Evolutionary conservation across 1,140 invertebrate species (phyloP), one percentile per base, ranked within the genome.

Genomic region (Ditylenchus dipsaci): DNA sequence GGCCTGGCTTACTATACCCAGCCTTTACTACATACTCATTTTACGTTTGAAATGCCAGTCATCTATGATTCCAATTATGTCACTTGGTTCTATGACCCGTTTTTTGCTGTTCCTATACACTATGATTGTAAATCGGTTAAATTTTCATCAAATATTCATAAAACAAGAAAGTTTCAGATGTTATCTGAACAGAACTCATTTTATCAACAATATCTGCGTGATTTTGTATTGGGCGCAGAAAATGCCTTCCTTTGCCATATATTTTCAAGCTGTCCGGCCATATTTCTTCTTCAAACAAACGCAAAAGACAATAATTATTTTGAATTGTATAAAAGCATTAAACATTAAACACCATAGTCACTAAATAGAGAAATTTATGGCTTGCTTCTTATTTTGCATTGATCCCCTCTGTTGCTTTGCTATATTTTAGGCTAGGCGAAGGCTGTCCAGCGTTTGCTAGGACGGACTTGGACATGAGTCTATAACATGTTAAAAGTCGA

Each of bases 81-180:
- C 33, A 67, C 69, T 15, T 53, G 47, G 49, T 71, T 71, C 29
- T 71, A 74, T 29, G 69, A 71, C 33, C 69, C 69, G 30, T 71
- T 62, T 64, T 26, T 27, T 5, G 15, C 3, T 53, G 33, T 38
- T 38, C 33, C 33, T 38, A 11, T 38, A 3, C 33, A 38, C 33
- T 38, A 38, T 11, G 11, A 38, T 38, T 38, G 33, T 38, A 38
- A 38, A 38, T 38, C 11, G n/a, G n/a, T n/a, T 11, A 11, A 3
- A 38, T 38, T 38, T 38, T 38, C n/a, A n/a, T n/a, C n/a, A n/a
- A n/a, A n/a, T n/a, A n/a, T n/a, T n/a, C n/a, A n/a, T n/a, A n/a
- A n/a, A 3, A 3, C 33, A 38, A 38, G 11, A 38, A 38, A 38
- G 3, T 38, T 53, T 53, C 3, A 53, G 49, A 21, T 26, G 49